Evolutionary conservation across 2,797 vertebrate species (phyloP).

Genomic region (Acipenser transmontanus): DNA sequence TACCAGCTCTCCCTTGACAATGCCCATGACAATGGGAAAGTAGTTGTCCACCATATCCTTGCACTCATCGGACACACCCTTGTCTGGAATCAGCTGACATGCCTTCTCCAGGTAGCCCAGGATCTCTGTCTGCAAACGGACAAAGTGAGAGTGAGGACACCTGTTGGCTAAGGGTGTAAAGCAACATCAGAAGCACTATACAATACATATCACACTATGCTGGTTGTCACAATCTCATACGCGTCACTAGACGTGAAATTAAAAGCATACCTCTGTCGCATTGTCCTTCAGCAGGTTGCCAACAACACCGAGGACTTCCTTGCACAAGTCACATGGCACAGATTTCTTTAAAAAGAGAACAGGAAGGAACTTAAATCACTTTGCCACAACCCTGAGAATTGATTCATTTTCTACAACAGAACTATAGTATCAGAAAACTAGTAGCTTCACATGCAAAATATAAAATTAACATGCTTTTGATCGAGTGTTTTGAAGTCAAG

Average conservation of each 20-base stretch:
- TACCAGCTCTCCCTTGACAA: conserved; percentile 81
- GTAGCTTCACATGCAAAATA: too few species aligned
- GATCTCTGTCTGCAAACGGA: conserved; percentile 65
- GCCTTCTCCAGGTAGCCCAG: conserved; percentile 76
- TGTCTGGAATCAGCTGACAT: conserved; percentile 74
- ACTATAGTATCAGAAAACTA: too few species aligned
- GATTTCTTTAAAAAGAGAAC: conserved; percentile 62
- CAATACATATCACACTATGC: neutral
- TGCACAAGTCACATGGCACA: conserved; percentile 85
- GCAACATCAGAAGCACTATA: neutral
- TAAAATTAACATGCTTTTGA: neutral
- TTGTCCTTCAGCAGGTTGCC: conserved; percentile 80
- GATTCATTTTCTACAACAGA: too few species aligned
- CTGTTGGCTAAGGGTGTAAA: neutral
- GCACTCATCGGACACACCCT: conserved; percentile 61
- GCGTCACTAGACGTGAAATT: too few species aligned
- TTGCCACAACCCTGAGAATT: too few species aligned
- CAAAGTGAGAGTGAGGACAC: neutral
- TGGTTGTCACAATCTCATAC: neutral
- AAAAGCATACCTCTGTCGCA: conserved; percentile 70
- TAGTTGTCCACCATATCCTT: conserved; percentile 80
- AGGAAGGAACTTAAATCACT: neutral
- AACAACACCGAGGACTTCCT: conserved; percentile 72
- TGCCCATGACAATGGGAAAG: conserved; percentile 71
- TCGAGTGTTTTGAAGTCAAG: neutral